Evolutionary conservation across 1,140 invertebrate species (phyloP), one percentile per base, ranked within the genome.

Genomic region (Cephus cinctus): DNA sequence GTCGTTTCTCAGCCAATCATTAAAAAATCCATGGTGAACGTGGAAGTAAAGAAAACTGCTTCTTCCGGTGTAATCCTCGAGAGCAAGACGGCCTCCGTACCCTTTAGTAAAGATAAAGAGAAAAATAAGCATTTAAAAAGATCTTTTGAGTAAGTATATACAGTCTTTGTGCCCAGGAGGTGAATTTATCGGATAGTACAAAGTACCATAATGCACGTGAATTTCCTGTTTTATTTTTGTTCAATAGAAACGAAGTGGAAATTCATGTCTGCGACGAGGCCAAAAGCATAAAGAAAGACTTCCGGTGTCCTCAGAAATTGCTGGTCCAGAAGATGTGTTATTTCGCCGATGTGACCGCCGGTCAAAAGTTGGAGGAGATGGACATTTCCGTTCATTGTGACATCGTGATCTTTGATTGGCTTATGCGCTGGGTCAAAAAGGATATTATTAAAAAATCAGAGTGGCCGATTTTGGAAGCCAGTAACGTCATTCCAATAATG

Each of bases 321-420:
- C 75, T 97, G 3, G 82, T 94, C 0, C 82, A 85, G 43, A 92
- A 96, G 75, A 97, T 97, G 92, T 90, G 90, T 27, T 97, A 96
- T 72, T 97, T 96, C 76, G 88, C 90, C 16, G 89, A 94, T 66
- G 87, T 93, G 0, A 91, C 89, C 0, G 82, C 86, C 5, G 89
- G 90, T 5, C 90, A 93, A 73, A 81, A 85, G 35, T 66, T 94
- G n/a, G 91, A 94, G 67, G 93, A 96, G 57, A 95, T 96, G 81
- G 94, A 97, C 61, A 96, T 98, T 55, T 95, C 93, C 0, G 93
- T 96, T 1, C 93, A 97, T 69, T 96, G 94, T 69, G 94, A 98
- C 74, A 88, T 98, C 36, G 85, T 82, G 38, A 88, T 90, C 52
- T 98, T 98, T 70, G 93, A 97, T 55, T 98, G 94, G 94, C 74